phyloP scores from a whole-genome alignment of 1,140 invertebrate species.

The Sarcophaga peregrina region DNA sequence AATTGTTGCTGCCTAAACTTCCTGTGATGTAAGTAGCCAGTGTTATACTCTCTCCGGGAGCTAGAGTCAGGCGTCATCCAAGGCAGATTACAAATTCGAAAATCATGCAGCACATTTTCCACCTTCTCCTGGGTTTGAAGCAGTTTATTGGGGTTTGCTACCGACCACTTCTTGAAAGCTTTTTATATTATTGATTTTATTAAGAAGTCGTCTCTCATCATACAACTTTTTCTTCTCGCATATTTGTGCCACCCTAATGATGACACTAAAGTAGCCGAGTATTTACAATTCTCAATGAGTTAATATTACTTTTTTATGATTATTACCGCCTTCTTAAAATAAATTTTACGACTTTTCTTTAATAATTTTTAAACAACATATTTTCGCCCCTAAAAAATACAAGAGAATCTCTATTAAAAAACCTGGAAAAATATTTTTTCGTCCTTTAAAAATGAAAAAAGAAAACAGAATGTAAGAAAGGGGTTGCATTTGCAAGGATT shows the following conservation, averaged over 20 bases:
- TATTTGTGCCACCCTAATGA: not conserved
- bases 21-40: too few species aligned
- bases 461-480: not conserved
- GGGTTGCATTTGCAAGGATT: slow-evolving; percentile 43
- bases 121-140: too few species aligned
- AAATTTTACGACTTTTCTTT: slow-evolving; percentile 15
- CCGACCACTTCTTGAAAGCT: not conserved
- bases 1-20: too few species aligned
- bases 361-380: not conserved
- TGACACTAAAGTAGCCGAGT: not conserved
- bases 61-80: too few species aligned
- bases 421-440: not conserved
- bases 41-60: too few species aligned
- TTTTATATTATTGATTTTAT: too few species aligned
- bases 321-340: not conserved
- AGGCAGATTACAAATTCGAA: too few species aligned
- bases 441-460: too few species aligned
- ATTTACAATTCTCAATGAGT: slow-evolving; percentile 30
- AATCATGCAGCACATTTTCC: too few species aligned
- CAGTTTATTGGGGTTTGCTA: too few species aligned
- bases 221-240: too few species aligned
- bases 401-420: not conserved
- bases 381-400: not conserved
- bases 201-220: too few species aligned
- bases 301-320: slow-evolving; percentile 41